A percentile compares a stretch with the other conserved stretches of the same genome.
These are phyloP conservation scores for Chaetura pelagica DNA, from an alignment of 2,113 vertebrate genomes.

Conservation along the genomic window DNA sequence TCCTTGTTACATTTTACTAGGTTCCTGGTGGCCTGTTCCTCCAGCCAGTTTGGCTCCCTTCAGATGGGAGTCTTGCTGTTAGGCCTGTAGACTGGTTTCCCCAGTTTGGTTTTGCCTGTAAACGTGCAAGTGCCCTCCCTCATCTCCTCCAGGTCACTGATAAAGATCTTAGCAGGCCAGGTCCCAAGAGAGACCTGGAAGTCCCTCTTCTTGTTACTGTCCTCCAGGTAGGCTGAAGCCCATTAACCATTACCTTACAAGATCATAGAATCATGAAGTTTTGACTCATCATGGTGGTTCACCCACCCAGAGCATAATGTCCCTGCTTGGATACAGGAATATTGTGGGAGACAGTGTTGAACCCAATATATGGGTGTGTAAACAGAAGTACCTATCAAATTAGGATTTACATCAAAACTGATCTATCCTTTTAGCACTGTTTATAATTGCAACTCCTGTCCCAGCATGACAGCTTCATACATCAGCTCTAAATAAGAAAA, in stretches of 20 bases:
- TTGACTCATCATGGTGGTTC: background rate
- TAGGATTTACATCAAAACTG: background rate
- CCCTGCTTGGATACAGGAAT: background rate
- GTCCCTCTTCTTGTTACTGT: background rate
- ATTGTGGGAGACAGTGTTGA: background rate
- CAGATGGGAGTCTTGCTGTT: background rate
- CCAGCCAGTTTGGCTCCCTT: background rate
- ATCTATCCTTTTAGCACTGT: background rate
- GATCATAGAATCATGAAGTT: background rate
- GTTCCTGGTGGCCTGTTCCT: background rate
- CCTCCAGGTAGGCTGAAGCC: background rate
- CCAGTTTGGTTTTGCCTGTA: background rate
- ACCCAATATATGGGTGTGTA: background rate
- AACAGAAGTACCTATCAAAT: background rate
- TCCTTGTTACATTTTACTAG: too few relatives aligned
- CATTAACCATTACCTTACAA: background rate
- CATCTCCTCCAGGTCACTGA: background rate
- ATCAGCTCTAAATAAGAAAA: background rate
- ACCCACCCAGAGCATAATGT: background rate
- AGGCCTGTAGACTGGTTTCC: rapidly evolving
- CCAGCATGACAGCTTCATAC: background rate
- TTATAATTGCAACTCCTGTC: background rate
- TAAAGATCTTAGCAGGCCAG: background rate
- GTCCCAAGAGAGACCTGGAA: background rate
- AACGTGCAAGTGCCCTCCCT: rapidly evolving